Evolutionary conservation across 2,797 vertebrate species (phyloP).

Genomic region (Mormyrops attenuatus): DNA sequence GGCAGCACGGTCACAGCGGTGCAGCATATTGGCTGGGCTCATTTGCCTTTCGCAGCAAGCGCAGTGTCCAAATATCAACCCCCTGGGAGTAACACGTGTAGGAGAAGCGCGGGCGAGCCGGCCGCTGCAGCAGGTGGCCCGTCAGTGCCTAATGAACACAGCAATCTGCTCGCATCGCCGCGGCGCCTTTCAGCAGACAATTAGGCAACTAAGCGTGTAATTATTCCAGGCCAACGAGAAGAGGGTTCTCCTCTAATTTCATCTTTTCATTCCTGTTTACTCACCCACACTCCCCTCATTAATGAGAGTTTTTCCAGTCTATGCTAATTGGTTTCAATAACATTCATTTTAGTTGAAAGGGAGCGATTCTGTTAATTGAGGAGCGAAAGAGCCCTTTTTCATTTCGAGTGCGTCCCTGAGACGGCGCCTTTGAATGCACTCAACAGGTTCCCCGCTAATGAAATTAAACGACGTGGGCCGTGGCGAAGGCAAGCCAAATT

Average conservation of each 20-base stretch:
- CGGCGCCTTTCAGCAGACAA: slow-evolving; percentile 96
- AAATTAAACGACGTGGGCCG: slow-evolving; percentile 93
- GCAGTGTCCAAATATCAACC: slow-evolving; percentile 85
- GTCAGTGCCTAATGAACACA: slow-evolving; percentile 98
- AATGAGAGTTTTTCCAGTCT: slow-evolving; percentile 99
- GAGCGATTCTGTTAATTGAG: slow-evolving; percentile 98
- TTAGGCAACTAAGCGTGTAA: slow-evolving; percentile 99
- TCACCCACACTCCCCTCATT: slow-evolving; percentile 99
- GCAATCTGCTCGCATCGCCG: slow-evolving; percentile 97
- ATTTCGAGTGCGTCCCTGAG: slow-evolving; percentile 88
- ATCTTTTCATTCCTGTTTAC: slow-evolving; percentile 99
- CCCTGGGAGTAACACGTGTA: slow-evolving; percentile 89
- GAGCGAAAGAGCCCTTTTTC: slow-evolving; percentile 81
- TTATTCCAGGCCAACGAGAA: slow-evolving; percentile 99
- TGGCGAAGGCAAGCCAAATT: slow-evolving; percentile 82
- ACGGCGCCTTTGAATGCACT: slow-evolving; percentile 86
- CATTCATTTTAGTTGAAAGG: slow-evolving; percentile 99
- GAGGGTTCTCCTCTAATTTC: slow-evolving; percentile 98
- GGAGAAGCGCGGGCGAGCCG: slow-evolving; percentile 78
- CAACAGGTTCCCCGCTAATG: slow-evolving; percentile 96
- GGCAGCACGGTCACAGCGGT: slow-evolving; percentile 96
- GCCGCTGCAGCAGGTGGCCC: slow-evolving; percentile 98
- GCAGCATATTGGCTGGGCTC: slow-evolving; percentile 97
- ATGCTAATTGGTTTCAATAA: slow-evolving; percentile 99
- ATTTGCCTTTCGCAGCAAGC: slow-evolving; percentile 94